Base-by-base conservation (phyloP, 2,797 vertebrate genomes). In the Monodelphis domestica region DNA sequence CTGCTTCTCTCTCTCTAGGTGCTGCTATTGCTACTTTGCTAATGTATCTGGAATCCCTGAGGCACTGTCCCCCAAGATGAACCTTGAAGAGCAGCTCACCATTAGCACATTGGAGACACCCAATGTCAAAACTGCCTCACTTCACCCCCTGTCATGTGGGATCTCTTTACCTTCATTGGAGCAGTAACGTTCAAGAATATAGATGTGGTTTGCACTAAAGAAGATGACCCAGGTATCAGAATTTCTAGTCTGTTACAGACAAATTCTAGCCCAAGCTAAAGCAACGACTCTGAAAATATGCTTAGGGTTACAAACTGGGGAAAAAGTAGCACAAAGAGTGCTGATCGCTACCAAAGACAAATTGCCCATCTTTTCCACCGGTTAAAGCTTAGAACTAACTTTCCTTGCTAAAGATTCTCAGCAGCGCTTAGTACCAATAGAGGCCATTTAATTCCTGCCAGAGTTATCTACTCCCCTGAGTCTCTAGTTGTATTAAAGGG, bases 1-100 rank as follows among this genome's bases (percentile, higher is more conserved):
- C 12, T 0, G 21, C 15, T 0, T 50, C 0, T 0, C 15, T 30
- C n/a, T 55, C 3, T 24, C 30, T 53, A 2, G 45, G 70, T 55
- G 3, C 78, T 51, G 29, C 17, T 53, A 6, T n/a, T 88, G 21
- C 4, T 30, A 59, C 89, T 28, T 0, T 14, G 6, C 12, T 26
- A 9, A 14, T 26, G 50, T 5, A 87, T 29, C 28, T 50, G 45
- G 33, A 12, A n/a, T 2, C 24, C n/a, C 26, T 5, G 6, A 5
- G 38, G 17, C 28, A 7, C n/a, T 7, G 9, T 38, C 4, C 1
- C 54, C 12, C 12, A 12, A 53, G 45, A 70, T 1, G 45, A 78
- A 30, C 50, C 45, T 53, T 28, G 30, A 24, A 38, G 63, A 91
- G 3, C 6, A 24, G 15, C 87, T 24, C 12, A 5, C 4, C 10